Percentiles rank a stretch among this genome's conserved stretches.
These are phyloP conservation scores for Pelecanus crispus DNA, from an alignment of 2,113 vertebrate species.

Conservation along the genomic window DNA sequence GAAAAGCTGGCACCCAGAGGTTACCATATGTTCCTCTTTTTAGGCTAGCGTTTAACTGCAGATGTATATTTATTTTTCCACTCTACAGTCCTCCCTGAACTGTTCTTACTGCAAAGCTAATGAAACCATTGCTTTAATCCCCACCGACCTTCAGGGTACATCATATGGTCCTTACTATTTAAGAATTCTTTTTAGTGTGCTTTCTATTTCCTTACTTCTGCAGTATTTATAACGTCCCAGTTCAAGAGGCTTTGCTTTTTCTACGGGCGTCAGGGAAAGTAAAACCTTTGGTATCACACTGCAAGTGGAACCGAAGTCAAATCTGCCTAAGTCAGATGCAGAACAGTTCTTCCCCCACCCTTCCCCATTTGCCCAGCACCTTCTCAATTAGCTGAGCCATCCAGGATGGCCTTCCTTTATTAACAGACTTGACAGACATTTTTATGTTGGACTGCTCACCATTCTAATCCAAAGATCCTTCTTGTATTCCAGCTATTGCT, in stretches of 20 bases:
- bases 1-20: constrained; percentile 66
- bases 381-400: not conserved
- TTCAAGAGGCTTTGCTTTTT: constrained; percentile 14
- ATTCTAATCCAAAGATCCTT: not conserved
- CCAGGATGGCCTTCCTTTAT: not conserved
- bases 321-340: not conserved
- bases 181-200: constrained; percentile 20
- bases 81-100: constrained; percentile 39
- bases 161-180: constrained; percentile 52
- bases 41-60: constrained; percentile 43
- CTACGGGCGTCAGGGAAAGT: not conserved
- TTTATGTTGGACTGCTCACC: not conserved
- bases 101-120: constrained; percentile 55
- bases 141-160: constrained; percentile 31
- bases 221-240: not conserved
- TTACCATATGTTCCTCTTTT: constrained; percentile 67
- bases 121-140: constrained; percentile 50
- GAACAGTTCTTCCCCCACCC: not conserved
- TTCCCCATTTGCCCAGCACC: not conserved
- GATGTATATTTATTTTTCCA: constrained; percentile 70
- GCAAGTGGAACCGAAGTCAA: not conserved
- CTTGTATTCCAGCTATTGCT: not conserved
- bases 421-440: not conserved
- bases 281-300: not conserved
- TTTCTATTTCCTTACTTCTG: constrained; percentile 41